Base-by-base conservation (phyloP, 2,113 vertebrate genomes). In the Lampris megalopsis region DNA sequence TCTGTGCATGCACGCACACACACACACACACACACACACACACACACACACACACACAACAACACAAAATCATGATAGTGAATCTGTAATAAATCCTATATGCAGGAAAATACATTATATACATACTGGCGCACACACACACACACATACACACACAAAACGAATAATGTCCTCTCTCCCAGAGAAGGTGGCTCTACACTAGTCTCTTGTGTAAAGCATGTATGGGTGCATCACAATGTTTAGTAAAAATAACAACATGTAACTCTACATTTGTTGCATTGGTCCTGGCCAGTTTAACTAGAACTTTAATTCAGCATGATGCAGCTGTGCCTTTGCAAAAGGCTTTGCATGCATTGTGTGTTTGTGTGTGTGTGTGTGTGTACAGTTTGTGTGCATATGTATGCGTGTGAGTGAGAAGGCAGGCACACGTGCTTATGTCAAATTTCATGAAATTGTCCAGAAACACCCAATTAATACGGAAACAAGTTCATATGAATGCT, bases 1-100 rank as follows among this genome's bases (percentile, higher is more conserved):
- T 24, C 24, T 24, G 24, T 24, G 24, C 58, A 59, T 69, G 70
- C 9, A 41, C 35, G 57, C 36, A 42, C 38, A 54, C 56, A 61
- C 36, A 62, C 48, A 37, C 41, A 48, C 48, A 63, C 38, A 57
- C 59, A 3, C 65, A 35, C 9, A 3, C 50, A 49, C 60, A 69
- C 61, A 50, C 13, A 54, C 49, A 53, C 57, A 54, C 56, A 61
- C 36, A 62, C 61, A 24, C 24, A 24, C 24, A 24, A 63, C 49
- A 43, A 24, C 24, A 24, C 24, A 24, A 24, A 24, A 24, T 24
- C 24, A 24, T 24, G 24, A 24, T 24, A 24, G 24, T 24, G 24
- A 24, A 24, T 24, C 24, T 24, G 24, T 24, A 24, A 24, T 24
- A 24, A 24, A 24, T 24, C 24, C 24, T 24, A 24, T 24, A 24